Conservation (phyloP, 2,113 vertebrate species). For the Apteryx owenii region DNA sequence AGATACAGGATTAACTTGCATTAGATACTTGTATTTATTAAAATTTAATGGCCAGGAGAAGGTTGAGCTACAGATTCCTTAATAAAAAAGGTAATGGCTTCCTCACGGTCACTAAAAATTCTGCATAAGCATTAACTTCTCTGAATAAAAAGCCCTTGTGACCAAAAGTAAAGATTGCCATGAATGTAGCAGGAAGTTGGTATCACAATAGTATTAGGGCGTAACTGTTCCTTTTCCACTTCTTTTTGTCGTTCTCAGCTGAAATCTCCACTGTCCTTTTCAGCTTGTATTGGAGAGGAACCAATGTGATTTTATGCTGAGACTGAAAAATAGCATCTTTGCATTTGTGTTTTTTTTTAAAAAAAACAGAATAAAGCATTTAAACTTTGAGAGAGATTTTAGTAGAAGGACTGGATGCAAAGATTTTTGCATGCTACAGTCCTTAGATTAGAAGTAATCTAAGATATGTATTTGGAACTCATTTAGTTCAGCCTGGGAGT, state of each 20-base stretch:
- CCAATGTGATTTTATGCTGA: neutral
- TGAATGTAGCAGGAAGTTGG: conserved; percentile 82
- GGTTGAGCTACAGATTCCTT: neutral
- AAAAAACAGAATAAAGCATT: neutral
- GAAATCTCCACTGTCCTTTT: conserved; percentile 19
- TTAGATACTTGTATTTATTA: neutral
- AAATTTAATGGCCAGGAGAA: neutral
- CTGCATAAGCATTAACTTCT: neutral
- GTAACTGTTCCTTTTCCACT: conserved; percentile 81
- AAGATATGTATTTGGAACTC: neutral
- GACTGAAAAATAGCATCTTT: neutral
- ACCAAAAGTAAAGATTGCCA: conserved; percentile 42
- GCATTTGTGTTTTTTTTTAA: neutral
- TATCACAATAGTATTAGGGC: conserved; percentile 85
- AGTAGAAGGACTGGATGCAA: neutral
- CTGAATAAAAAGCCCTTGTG: conserved; percentile 41
- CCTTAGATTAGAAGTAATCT: neutral
- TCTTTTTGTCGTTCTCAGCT: neutral
- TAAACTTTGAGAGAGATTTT: neutral
- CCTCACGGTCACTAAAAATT: neutral
- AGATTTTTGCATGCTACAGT: neutral
- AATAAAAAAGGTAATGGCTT: neutral
- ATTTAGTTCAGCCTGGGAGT: neutral
- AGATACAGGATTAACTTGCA: neutral
- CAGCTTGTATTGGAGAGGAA: neutral